Conservation (phyloP, 2,113 vertebrate species). For the Centropus unirufus region DNA sequence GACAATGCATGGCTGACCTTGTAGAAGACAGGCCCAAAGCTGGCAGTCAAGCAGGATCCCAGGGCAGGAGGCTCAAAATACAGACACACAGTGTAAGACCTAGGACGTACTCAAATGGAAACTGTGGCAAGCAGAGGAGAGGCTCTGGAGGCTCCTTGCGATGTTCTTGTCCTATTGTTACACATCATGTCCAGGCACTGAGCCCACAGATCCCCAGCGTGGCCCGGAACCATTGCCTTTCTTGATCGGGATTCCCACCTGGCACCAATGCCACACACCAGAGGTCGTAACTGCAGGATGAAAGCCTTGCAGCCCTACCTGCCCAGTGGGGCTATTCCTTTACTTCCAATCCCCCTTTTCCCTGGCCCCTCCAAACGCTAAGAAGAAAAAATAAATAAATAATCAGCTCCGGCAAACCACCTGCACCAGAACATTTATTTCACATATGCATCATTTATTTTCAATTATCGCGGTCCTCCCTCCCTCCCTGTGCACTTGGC, state of each 20-base stretch:
- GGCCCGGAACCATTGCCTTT: accelerated
- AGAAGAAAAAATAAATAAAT: neutral
- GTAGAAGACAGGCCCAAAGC: neutral
- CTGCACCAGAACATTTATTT: constrained; percentile 62
- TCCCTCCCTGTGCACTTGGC: neutral
- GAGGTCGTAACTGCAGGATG: neutral
- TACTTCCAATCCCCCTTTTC: neutral
- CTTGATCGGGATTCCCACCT: neutral
- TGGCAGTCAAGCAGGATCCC: neutral
- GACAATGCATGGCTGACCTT: accelerated
- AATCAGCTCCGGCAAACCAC: neutral
- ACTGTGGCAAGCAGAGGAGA: neutral
- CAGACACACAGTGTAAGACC: neutral
- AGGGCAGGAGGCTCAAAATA: neutral
- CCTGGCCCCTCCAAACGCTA: neutral
- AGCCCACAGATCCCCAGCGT: neutral
- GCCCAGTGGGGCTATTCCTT: neutral
- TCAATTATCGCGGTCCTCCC: constrained; percentile 51
- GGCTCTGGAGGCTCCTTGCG: neutral
- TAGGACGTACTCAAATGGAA: neutral
- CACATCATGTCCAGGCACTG: neutral
- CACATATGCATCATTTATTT: constrained; percentile 74
- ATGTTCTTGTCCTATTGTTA: neutral
- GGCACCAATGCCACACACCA: neutral
- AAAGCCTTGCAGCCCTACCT: neutral